Base-by-base conservation (phyloP, 2,888 invertebrate species). In the Pachliopta kotzebuea region DNA sequence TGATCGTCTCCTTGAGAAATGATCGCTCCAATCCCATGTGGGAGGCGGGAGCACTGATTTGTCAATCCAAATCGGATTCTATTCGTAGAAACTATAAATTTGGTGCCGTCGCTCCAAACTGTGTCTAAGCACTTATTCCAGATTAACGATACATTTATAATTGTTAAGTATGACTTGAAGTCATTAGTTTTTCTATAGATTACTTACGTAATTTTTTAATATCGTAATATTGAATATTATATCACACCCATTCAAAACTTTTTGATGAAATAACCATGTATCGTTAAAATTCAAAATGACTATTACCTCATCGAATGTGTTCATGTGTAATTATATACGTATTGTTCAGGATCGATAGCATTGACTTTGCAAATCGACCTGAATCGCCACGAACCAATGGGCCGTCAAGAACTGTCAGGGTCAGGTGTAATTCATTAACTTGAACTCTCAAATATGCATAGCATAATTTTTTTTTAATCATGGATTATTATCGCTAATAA, bases 351-450 rank as follows among this genome's bases (percentile, higher is more conserved):
- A 58, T 65, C 55, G 37, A 62, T 63, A 42, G 31, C 62, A 23
- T 56, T 17, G 21, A 60, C 53, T 49, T 63, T 17, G 26, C 65
- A 65, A 66, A 64, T 66, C 37, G 65, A 60, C 61, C 60, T 6
- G 63, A 70, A 73, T 76, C 62, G 74, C 70, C 68, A 71, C 75
- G 76, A 77, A 70, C 72, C 75, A 72, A 31, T 68, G 72, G 71
- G 55, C 65, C 65, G 29, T 68, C 69, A 65, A 65, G 50, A 65
- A 73, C 66, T 74, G 76, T 72, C 73, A 69, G 69, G 73, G 70
- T 70, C 71, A 68, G 68, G 66, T 70, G 63, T 62, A 59, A 57
- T 57, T 29, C 24, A 50, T 58, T 42, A 37, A 58, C 66, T 52
- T 57, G 67, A 60, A 62, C 54, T 23, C 66, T 60, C 26, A 26